Conservation (phyloP, 2,113 vertebrate species). For the Triplophysa siluroides region DNA sequence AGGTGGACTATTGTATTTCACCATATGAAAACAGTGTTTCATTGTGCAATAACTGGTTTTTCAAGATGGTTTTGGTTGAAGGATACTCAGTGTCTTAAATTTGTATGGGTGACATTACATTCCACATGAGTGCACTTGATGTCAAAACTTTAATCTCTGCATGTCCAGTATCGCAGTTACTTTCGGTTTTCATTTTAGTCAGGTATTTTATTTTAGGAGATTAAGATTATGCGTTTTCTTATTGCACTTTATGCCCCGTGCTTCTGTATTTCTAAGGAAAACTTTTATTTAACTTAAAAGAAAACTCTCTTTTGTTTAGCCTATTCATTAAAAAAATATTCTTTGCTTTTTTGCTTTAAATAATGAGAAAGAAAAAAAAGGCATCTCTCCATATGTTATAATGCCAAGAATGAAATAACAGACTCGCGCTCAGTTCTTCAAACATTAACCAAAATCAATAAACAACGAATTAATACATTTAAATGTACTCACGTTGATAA, state of each 20-base stretch:
- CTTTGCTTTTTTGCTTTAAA: no score
- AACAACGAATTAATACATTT: neutral
- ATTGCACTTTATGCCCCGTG: neutral
- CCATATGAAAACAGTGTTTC: conserved; percentile 33
- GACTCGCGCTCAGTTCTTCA: no score
- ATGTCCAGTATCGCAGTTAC: neutral
- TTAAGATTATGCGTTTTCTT: neutral
- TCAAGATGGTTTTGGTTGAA: conserved; percentile 32
- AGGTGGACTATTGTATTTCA: conserved; percentile 36
- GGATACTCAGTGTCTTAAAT: neutral
- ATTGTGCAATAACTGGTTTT: conserved; percentile 37
- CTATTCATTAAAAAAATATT: no score
- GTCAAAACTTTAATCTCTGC: neutral
- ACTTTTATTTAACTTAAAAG: no score
- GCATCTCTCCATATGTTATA: no score
- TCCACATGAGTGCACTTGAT: neutral
- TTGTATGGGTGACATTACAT: neutral
- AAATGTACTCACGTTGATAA: conserved; percentile 85
- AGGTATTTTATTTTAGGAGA: no score
- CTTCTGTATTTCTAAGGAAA: neutral
- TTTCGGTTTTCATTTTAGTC: conserved; percentile 22
- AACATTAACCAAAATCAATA: neutral
- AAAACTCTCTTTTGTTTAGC: no score
- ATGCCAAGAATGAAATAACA: no score
- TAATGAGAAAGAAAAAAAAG: no score